Evolutionary conservation across 2,888 invertebrate species (phyloP).

Genomic region (Prosopocoilus inquinatus): DNA sequence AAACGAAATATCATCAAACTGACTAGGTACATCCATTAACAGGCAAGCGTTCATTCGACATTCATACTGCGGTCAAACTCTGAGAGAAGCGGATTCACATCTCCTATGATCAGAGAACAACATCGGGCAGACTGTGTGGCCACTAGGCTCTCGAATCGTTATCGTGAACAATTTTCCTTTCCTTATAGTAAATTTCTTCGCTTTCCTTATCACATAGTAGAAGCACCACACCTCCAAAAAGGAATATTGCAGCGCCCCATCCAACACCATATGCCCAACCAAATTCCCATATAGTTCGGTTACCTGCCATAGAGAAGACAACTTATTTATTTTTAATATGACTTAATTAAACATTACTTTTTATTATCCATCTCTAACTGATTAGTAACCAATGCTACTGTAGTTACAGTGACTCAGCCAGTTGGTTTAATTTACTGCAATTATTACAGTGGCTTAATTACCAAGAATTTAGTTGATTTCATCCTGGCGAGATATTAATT

Average conservation of each 20-base stretch:
- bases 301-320: conserved; percentile 58
- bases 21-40: conserved; percentile 40
- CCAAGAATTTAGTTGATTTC: too few species aligned
- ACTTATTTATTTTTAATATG: neutral
- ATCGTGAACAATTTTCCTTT: conserved; percentile 82
- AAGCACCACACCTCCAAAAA: conserved; percentile 90
- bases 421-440: too few species aligned
- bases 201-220: conserved; percentile 97
- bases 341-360: too few species aligned
- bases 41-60: conserved; percentile 32
- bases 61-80: conserved; percentile 37
- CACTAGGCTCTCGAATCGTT: conserved; percentile 61
- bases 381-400: too few species aligned
- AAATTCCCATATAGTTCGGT: conserved; percentile 92
- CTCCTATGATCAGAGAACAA: conserved; percentile 59
- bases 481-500: too few species aligned
- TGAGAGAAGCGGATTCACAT: conserved; percentile 43
- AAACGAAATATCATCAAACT: conserved; percentile 35
- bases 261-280: conserved; percentile 99
- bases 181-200: conserved; percentile 97
- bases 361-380: too few species aligned
- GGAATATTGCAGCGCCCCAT: conserved; percentile 95
- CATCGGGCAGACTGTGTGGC: conserved; percentile 69
- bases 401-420: too few species aligned
- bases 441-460: too few species aligned